These are phyloP conservation scores for Lagopus muta DNA, from an alignment of 2,113 vertebrate species.

Conservation along the genomic window DNA sequence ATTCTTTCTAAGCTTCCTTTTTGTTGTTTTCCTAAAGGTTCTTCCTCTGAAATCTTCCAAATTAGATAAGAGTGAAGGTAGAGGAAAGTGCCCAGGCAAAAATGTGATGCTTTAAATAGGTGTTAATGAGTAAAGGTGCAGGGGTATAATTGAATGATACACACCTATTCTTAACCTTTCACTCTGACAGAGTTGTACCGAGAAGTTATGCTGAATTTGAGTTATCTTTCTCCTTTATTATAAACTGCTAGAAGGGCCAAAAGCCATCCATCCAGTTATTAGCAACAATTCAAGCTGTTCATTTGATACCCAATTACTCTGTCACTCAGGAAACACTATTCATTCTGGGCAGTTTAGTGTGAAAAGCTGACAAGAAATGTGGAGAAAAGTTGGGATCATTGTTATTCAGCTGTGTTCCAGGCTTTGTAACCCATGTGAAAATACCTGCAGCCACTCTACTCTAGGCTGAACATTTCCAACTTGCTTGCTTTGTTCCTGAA, in stretches of 20 bases:
- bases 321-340: constrained; percentile 35
- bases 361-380: constrained; percentile 53
- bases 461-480: not conserved
- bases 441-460: not conserved
- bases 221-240: constrained; percentile 8
- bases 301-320: constrained; percentile 49
- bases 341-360: constrained; percentile 19
- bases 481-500: not conserved
- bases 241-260: not conserved
- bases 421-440: not conserved
- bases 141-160: not conserved
- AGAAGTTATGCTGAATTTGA: constrained; percentile 26
- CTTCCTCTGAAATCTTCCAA: not conserved
- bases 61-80: not conserved
- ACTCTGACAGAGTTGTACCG: not conserved
- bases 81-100: not conserved
- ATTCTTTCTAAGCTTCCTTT: not conserved
- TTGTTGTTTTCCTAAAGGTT: not conserved
- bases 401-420: not conserved
- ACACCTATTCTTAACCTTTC: not conserved
- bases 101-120: not conserved
- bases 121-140: not conserved
- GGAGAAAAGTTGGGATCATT: not conserved
- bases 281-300: constrained; percentile 46
- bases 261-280: constrained; percentile 26